Evolutionary conservation across 2,888 invertebrate genomes (phyloP), one percentile per base, ranked within the genome.

Genomic region (Micoletzkya japonica): DNA sequence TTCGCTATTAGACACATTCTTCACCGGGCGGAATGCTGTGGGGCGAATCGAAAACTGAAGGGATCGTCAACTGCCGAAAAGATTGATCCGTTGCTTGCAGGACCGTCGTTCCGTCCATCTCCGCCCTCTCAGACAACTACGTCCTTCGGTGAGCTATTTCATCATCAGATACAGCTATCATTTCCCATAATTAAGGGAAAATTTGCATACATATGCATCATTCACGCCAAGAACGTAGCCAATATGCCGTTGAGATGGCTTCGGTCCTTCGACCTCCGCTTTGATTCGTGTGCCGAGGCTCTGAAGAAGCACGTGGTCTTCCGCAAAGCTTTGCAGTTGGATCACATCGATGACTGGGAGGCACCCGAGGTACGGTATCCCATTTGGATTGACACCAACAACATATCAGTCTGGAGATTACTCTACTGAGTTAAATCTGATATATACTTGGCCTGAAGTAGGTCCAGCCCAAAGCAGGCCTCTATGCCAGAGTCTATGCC

Each of bases 251-350:
- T 54, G 10, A 71, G 80, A 39, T 80, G 80, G 80, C 75, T 80
- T 32, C 74, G 81, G 32, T 72, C 79, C 34, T 76, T 75, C 61
- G 76, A 66, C 28, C 64, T 66, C 26, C 67, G 73, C 30, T 82
- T 84, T 68, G 82, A 85, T 66, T 80, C 81, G 61, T 79, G 82
- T 2, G 82, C 80, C 17, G 81, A 83, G 32, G 78, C 77, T 17
- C 67, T 84, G 69, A 78, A 76, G 74, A 84, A 85, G 71, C 82
- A 83, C 71, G 71, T 82, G 32, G 72, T 78, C 6, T 85, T 66
- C 64, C 72, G 85, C 26, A 83, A 81, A 57, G 85, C 85, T 24
- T 85, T 83, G 84, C 76, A 81, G 39, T 67, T 85, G 36, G 84
- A 85, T 71, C 74, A 71, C 10, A 79, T 85, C 61, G 78, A 77